A percentile compares a stretch with the other conserved stretches of the same genome.
phyloP scores from a whole-genome alignment of 2,888 invertebrate species.

The Hirtodrosophila confusa region DNA sequence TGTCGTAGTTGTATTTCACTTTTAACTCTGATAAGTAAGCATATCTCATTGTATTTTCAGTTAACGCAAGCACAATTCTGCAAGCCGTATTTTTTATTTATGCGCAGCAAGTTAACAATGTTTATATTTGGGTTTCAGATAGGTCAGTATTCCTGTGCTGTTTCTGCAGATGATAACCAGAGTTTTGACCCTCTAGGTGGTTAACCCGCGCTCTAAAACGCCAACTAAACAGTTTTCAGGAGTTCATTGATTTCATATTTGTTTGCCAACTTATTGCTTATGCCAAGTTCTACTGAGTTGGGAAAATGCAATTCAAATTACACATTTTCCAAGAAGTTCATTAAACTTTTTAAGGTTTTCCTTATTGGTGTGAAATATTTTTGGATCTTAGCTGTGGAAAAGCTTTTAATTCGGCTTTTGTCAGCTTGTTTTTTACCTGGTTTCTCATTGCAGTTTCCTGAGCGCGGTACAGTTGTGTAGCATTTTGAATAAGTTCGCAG shows the following conservation, averaged over 20 bases:
- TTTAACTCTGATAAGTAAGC: neutral
- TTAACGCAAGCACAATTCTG: conserved; percentile 31
- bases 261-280: conserved; percentile 10
- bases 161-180: conserved; percentile 29
- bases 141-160: conserved; percentile 58
- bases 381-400: conserved; percentile 32
- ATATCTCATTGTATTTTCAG: conserved; percentile 20
- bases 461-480: conserved; percentile 1
- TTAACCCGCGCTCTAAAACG: conserved; percentile 27
- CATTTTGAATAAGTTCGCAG: neutral
- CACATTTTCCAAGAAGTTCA: conserved; percentile 62
- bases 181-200: conserved; percentile 29
- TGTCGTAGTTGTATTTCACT: conserved; percentile 2
- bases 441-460: neutral
- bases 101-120: conserved; percentile 50
- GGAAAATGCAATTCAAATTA: conserved; percentile 48
- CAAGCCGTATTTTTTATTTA: conserved; percentile 49
- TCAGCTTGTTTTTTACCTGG: conserved; percentile 3
- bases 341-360: conserved; percentile 48
- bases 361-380: conserved; percentile 32
- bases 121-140: conserved; percentile 59
- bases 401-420: conserved; percentile 1
- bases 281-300: no score
- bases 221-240: conserved; percentile 21
- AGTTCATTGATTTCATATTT: conserved; percentile 55